Conservation (phyloP, 2,113 vertebrate species). For the Muntiacus reevesi region DNA sequence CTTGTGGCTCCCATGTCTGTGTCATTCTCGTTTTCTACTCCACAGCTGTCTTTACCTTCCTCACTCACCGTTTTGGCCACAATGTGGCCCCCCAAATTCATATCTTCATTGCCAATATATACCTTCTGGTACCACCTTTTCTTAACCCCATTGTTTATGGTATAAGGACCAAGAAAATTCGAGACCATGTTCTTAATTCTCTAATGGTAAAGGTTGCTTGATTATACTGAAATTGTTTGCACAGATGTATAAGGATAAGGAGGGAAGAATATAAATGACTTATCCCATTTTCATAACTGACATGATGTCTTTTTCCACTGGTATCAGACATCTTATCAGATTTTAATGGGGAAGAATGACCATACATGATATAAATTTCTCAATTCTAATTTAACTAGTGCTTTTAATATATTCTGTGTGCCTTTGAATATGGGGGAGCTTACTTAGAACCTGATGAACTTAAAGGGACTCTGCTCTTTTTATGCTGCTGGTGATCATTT, state of each 20-base stretch:
- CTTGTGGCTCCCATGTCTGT: constrained; percentile 57
- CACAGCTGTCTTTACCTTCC: constrained; percentile 59
- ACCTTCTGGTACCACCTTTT: constrained; percentile 54
- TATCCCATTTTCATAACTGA: not conserved
- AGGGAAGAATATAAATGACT: not conserved
- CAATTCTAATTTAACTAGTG: not conserved
- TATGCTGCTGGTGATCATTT: not conserved
- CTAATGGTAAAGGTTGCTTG: not conserved
- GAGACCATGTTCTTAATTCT: constrained; percentile 27
- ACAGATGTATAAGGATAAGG: not conserved
- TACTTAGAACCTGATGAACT: not conserved
- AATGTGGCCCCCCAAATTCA: constrained; percentile 33
- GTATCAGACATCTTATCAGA: not conserved
- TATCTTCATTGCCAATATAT: constrained; percentile 59
- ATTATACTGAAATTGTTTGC: not conserved
- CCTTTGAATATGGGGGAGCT: not conserved
- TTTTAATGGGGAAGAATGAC: not conserved
- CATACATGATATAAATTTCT: not conserved
- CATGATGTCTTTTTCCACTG: not conserved
- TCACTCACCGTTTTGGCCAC: constrained; percentile 58
- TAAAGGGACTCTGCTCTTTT: not conserved
- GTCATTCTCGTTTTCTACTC: constrained; percentile 62
- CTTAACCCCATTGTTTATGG: constrained; percentile 64
- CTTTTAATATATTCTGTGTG: not conserved
- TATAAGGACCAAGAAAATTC: constrained; percentile 62